phyloP scores from a whole-genome alignment of 2,113 vertebrate genomes.

The Platichthys stellatus region DNA sequence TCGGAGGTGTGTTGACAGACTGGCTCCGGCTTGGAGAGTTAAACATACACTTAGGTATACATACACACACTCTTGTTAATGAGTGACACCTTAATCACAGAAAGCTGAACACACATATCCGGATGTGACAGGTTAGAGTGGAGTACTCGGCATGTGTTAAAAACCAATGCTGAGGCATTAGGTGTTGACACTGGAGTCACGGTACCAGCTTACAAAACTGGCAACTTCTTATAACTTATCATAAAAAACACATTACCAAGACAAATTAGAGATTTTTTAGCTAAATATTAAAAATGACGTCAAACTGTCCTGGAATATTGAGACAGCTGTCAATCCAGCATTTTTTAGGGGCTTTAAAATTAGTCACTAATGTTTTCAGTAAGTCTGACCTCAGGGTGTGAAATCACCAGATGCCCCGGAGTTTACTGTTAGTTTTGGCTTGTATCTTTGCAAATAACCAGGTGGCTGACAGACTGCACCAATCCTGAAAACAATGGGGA shows the following conservation, averaged over 20 bases:
- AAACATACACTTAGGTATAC: slow-evolving; percentile 52
- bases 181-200: slow-evolving; percentile 26
- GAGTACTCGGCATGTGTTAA: not conserved
- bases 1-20: slow-evolving; percentile 63
- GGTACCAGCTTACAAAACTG: slow-evolving; percentile 14
- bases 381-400: slow-evolving; percentile 21
- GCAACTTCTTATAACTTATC: slow-evolving; percentile 2
- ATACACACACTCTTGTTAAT: slow-evolving; percentile 48
- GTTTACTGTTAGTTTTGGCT: slow-evolving; percentile 16
- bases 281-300: slow-evolving; percentile 2
- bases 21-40: slow-evolving; percentile 54
- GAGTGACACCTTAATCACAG: slow-evolving; percentile 65
- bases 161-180: slow-evolving; percentile 18
- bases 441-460: not conserved
- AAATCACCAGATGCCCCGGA: slow-evolving; percentile 21
- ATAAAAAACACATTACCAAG: slow-evolving; percentile 30
- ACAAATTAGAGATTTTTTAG: slow-evolving; percentile 16
- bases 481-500: slow-evolving; percentile 48
- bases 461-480: slow-evolving; percentile 20
- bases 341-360: slow-evolving; percentile 27
- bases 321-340: slow-evolving; percentile 19
- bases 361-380: slow-evolving; percentile 15
- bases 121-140: slow-evolving; percentile 18
- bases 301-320: not conserved
- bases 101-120: slow-evolving; percentile 63